These are phyloP conservation scores for Neolamprologus falcicula DNA, from an alignment of 2,113 vertebrate genomes.

Conservation along the genomic window DNA sequence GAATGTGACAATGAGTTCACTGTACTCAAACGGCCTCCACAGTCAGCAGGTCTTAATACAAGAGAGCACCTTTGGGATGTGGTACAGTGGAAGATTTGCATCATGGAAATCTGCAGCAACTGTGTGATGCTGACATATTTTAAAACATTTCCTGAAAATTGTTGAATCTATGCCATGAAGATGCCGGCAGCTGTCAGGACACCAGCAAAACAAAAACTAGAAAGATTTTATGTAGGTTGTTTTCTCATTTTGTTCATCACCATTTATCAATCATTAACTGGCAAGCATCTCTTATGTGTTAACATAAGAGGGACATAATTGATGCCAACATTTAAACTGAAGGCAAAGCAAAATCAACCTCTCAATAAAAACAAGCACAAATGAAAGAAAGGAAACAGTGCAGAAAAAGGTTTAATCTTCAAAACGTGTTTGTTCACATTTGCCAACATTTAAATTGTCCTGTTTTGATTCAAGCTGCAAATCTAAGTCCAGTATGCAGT, in stretches of 20 bases:
- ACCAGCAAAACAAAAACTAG: neutral
- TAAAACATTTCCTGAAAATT: neutral
- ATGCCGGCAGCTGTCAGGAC: neutral
- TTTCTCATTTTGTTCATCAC: neutral
- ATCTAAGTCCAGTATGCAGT: neutral
- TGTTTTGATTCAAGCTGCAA: neutral
- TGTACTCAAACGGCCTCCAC: neutral
- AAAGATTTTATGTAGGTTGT: neutral
- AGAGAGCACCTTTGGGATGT: neutral
- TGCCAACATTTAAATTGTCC: neutral
- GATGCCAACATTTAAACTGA: neutral
- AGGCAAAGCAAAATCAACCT: neutral
- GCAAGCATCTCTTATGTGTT: neutral
- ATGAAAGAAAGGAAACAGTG: neutral
- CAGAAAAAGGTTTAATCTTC: conserved; percentile 11
- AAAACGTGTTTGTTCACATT: neutral
- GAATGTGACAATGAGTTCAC: neutral
- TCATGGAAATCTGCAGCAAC: neutral
- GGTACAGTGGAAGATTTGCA: neutral
- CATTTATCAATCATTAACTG: neutral
- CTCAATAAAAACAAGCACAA: neutral
- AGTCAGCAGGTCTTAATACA: neutral
- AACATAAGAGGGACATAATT: neutral
- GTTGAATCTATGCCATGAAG: neutral
- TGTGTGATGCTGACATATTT: neutral